Evolutionary conservation across 2,888 invertebrate genomes (phyloP), one percentile per base, ranked within the genome.

Genomic region (Zeuzera pyrina): DNA sequence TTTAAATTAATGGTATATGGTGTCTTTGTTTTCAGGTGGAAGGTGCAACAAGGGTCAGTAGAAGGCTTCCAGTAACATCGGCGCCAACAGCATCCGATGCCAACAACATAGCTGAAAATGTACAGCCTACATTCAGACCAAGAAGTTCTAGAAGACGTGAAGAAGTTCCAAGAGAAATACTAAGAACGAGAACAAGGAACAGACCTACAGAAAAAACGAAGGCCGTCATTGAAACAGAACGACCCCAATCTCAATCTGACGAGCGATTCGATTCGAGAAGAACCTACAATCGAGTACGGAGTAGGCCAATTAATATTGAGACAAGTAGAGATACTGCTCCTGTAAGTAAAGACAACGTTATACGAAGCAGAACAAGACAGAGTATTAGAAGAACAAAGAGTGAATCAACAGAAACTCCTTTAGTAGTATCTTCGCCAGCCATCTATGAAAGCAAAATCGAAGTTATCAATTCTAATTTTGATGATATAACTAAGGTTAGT

Each of bases 261-360:
- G 76, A 76, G 60, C 66, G 68, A 64, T 71, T 72, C 40, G 66
- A 74, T 53, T 67, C 71, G 13, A 67, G 70, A 63, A 74, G 64
- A 52, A 69, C 67, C 26, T 54, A 47, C 24, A 59, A 49, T 51
- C 69, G 81, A 52, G 59, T 72, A 31, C 71, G 76, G 22, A 68
- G 57, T 40, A 67, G 62, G 51, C 51, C 61, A 10, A 39, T 43
- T 23, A 53, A 57, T 36, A 54, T 40, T 23, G 56, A 57, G 47
- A 39, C 44, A 41, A 51, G 45, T 37, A 58, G 57, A 41, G 50
- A 57, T 35, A 57, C 50, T 12, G 19, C 12, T 34, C 48, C 54
- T 39, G 37, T 49, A 29, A 57, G 40, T 29, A 64, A 52, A 52
- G 69, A 68, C n/a, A 56, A 43, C 27, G 47, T 45, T 10, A 39